Base-by-base conservation (phyloP, 2,797 vertebrate species). In the Hirundo rustica region DNA sequence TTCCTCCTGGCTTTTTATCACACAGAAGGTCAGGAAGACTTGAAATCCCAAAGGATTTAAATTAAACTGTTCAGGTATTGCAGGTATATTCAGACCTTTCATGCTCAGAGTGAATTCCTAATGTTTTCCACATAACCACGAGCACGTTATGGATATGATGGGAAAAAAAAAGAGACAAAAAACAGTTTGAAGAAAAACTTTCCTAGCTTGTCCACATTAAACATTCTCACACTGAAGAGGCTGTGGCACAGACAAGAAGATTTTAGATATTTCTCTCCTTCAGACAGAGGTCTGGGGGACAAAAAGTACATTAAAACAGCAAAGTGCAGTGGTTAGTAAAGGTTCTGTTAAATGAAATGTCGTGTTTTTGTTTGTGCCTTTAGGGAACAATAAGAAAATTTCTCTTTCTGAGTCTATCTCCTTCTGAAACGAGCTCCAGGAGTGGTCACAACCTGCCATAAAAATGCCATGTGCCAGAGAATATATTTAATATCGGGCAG, bases 361-460 rank as follows among this genome's bases (percentile, higher is more conserved):
- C 10, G 3, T 55, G 34, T 89, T 50, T 74, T 87, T 88, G 38
- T 3, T 90, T 62, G 91, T 89, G 45, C 72, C 97, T 94, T 83
- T 61, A 85, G 95, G 97, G 95, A 97, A 96, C 90, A 86, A 67
- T 93, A 77, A 89, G 94, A 96, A 90, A 97, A 95, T 83, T 57
- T 95, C 88, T 92, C 80, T 81, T 92, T 85, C 66, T 74, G 80
- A 66, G 76, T 88, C 32, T 64, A 55, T 68, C 79, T 93, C 48
- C 22, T 10, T 75, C 62, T 61, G 66, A 85, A 91, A 75, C 25
- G 11, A 83, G 62, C 87, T 77, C 94, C 10, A 4, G 44, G 55
- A 79, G 85, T 91, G 87, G 93, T 93, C 74, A 3, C 82, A 95
- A 76, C 85, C 93, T 62, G 91, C 67, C 87, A 89, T 96, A 96